Percentiles rank a stretch among this genome's conserved stretches.
Conservation (phyloP, 1,140 invertebrate genomes). For the Eumeta japonica region DNA sequence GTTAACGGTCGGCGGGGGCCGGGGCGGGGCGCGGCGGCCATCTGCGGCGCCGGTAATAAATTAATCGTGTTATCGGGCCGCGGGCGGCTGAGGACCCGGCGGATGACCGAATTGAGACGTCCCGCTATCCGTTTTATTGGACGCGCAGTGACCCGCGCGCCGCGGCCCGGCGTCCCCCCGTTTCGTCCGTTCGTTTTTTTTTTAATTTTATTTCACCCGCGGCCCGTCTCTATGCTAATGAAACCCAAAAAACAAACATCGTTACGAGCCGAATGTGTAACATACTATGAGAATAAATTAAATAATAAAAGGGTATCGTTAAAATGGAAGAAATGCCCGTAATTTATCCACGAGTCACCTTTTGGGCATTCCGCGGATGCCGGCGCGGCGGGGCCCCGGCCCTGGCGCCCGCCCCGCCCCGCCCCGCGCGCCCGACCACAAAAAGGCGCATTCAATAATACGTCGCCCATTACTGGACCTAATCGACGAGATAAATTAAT, state of each 20-base stretch:
- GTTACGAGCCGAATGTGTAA: constrained; percentile 25
- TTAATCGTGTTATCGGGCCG: neutral
- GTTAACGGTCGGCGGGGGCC: neutral
- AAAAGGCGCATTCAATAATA: constrained; percentile 3
- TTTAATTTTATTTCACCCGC: constrained; percentile 41
- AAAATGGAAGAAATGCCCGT: constrained; percentile 6
- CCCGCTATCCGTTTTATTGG: constrained; percentile 1
- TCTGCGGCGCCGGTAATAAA: constrained; percentile 1
- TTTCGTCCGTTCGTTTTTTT: neutral
- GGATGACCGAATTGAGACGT: neutral
- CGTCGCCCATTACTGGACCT: constrained; percentile 12
- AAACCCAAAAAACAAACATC: constrained; percentile 53
- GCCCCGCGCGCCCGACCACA: neutral
- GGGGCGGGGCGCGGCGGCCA: neutral
- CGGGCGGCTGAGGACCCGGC: neutral
- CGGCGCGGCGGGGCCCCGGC: constrained; percentile 28
- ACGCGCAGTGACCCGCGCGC: constrained; percentile 14
- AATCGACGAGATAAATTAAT: constrained; percentile 42
- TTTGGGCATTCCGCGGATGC: constrained; percentile 11
- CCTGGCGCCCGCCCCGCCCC: constrained; percentile 1
- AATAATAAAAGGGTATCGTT: constrained; percentile 8
- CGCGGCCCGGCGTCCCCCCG: too few relatives aligned
- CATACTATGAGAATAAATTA: constrained; percentile 7
- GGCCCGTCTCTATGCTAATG: constrained; percentile 40
- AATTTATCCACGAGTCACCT: constrained; percentile 36